phyloP scores from a whole-genome alignment of 2,113 vertebrate genomes.

The Aptenodytes patagonicus region DNA sequence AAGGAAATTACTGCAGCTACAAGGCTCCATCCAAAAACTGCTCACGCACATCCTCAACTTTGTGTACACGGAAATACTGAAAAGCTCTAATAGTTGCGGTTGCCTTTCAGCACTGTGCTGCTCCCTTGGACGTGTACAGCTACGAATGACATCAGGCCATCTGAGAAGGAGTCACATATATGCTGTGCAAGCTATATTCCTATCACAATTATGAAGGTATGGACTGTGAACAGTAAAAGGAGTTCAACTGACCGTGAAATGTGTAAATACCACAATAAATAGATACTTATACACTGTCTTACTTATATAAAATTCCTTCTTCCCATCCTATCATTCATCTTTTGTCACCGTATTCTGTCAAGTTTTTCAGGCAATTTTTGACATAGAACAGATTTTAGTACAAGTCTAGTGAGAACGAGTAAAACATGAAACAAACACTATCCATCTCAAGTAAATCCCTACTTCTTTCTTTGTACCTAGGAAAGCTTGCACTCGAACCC shows the following conservation, averaged over 20 bases:
- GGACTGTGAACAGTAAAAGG: background rate
- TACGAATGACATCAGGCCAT: background rate
- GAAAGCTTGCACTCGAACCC: background rate
- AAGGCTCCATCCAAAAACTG: background rate
- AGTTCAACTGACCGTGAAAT: background rate
- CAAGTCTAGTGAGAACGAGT: background rate
- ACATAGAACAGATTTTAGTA: background rate
- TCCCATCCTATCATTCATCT: background rate
- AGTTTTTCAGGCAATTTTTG: background rate
- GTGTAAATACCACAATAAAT: constrained; percentile 11
- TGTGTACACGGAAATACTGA: background rate
- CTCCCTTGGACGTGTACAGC: background rate
- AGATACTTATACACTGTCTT: background rate
- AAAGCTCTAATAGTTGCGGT: background rate
- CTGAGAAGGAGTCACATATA: background rate
- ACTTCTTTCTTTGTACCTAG: background rate
- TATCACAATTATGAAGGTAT: background rate
- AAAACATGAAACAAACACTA: background rate
- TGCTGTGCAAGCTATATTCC: background rate
- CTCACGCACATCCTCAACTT: background rate
- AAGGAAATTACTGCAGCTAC: background rate
- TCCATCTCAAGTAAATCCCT: background rate
- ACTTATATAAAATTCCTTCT: background rate
- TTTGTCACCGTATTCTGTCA: background rate
- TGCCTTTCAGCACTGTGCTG: background rate